Evolutionary conservation across 2,888 invertebrate species (phyloP), one percentile per base, ranked within the genome.

Genomic region (Diogma glabrata): DNA sequence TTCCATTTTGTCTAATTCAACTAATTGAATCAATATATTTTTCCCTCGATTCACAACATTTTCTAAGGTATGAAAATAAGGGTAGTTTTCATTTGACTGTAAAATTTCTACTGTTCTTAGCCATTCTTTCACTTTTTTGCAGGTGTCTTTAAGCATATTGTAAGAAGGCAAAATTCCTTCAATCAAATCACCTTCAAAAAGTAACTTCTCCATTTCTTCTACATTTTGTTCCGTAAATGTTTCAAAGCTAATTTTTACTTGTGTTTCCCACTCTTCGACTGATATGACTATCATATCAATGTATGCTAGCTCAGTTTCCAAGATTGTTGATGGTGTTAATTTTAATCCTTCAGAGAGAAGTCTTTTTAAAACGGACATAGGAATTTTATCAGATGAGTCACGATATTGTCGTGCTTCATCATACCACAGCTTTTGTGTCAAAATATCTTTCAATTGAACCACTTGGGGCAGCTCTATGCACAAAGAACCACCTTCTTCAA

Each of bases 381-480:
- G 67, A 51, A 74, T 63, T 59, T 70, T 73, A 36, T 72, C 73
- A 5, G 60, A 63, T 1, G 66, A 61, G 51, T 66, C 74, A 6
- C 67, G 63, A 50, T 67, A 57, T 5, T 65, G 64, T 26, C 78
- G 74, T 3, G 84, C 79, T 56, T 82, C 81, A 60, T 81, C 80
- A 57, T 85, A 70, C 87, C 87, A 89, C 50, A 76, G 76, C 19
- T 83, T 83, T 64, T 92, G 89, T 57, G 79, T 77, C 22, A 85
- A 72, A 26, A 83, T 78, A n/a, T 81, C 77, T 50, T 80, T 76
- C 38, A 90, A 70, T 30, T 77, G 75, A 14, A 79, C 75, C 56
- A 94, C 74, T 61, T 87, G 86, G 0, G 88, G 87, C 47, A 95
- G 73, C 61, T 88, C 87, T 43, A 95, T 89, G 67, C 93, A 91